Base-by-base conservation (phyloP, 2,113 vertebrate genomes). In the Spheniscus mendiculus region DNA sequence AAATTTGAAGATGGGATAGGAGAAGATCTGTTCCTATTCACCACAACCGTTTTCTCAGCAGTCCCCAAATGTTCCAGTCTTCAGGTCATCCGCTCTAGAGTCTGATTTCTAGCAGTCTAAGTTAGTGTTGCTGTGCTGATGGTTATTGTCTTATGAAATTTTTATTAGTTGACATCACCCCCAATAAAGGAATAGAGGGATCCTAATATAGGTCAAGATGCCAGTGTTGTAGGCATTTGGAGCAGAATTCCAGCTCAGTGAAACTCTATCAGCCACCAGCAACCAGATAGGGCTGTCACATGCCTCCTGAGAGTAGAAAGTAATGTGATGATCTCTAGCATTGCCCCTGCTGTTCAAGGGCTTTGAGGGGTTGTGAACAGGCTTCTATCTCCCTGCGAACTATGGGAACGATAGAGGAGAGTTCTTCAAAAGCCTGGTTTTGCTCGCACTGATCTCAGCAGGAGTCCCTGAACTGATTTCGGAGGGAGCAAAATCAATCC, bases 401-500 rank as follows among this genome's bases (percentile, higher is more conserved):
- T 85, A 0, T 62, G 21, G 55, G 34, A 93, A 53, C 66, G 72
- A 5, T 8, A 69, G 49, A 93, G 62, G 34, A 72, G 83, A 77
- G 45, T 73, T 96, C 74, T 87, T 90, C 79, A 92, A 8, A 91
- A 78, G 79, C 58, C 85, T 66, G 58, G 52, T 55, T 93, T 63
- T 92, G 32, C 83, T 89, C 14, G 2, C 47, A 58, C 44, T 73
- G 88, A 85, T 92, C 85, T 95, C 86, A 47, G 96, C 69, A 90
- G 80, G 80, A 90, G 34, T 55, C 67, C 71, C 44, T 74, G 82
- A 87, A 91, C 72, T 90, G 76, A 89, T 73, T 91, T 93, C 65
- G 74, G 76, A 84, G 42, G 50, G 45, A 96, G 86, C 42, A 94
- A 83, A 90, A 88, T 94, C 94, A 87, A 78, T 89, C 71, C 49